phyloP scores from a whole-genome alignment of 2,113 vertebrate genomes.

The Penelope pileata region DNA sequence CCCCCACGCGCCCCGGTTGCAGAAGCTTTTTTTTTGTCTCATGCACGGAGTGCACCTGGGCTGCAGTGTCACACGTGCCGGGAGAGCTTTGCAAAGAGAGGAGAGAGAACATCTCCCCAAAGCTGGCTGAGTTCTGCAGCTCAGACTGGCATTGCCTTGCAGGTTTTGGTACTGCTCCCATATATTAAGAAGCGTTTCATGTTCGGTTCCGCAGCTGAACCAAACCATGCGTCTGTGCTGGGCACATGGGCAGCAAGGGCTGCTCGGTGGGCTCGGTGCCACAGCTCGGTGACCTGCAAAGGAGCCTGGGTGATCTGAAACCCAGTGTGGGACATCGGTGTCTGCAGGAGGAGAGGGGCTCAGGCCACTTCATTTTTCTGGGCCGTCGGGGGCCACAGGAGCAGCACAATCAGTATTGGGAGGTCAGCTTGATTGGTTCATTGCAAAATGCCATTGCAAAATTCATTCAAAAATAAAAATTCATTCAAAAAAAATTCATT shows the following conservation, averaged over 20 bases:
- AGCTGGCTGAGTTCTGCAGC: not conserved
- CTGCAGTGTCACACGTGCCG: not conserved
- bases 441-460: no score
- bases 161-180: not conserved
- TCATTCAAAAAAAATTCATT: no score
- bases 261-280: not conserved
- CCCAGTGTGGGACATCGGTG: not conserved
- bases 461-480: no score
- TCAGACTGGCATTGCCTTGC: not conserved
- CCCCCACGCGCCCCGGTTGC: not conserved
- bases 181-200: not conserved
- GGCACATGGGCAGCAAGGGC: rapidly evolving
- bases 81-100: not conserved
- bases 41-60: not conserved
- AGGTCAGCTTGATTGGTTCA: not conserved
- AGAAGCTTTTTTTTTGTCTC: not conserved
- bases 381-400: rapidly evolving
- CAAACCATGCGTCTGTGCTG: rapidly evolving
- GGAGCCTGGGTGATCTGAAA: not conserved
- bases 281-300: not conserved
- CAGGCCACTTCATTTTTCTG: no score
- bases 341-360: not conserved
- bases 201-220: not conserved
- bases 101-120: not conserved
- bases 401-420: rapidly evolving